These are phyloP conservation scores for Sardina pilchardus DNA, from an alignment of 2,113 vertebrate species.

Conservation along the genomic window DNA sequence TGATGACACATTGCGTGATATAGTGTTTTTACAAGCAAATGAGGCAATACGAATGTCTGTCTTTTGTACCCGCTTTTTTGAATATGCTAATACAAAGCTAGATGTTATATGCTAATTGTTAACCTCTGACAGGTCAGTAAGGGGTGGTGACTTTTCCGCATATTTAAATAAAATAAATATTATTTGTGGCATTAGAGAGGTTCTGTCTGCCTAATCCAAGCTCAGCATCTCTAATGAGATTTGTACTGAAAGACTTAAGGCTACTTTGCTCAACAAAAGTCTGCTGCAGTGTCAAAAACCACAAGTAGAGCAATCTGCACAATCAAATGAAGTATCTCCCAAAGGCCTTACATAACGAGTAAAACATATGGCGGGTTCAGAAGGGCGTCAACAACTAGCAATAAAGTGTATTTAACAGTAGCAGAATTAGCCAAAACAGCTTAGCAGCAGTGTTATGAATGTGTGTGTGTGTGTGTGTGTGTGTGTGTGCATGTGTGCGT, in stretches of 20 bases:
- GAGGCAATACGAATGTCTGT: background rate
- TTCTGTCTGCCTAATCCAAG: background rate
- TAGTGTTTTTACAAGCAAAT: background rate
- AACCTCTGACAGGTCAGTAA: background rate
- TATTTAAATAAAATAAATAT: background rate
- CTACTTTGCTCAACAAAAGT: background rate
- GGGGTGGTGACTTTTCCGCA: background rate
- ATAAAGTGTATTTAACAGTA: constrained; percentile 12
- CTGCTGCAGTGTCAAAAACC: background rate
- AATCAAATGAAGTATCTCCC: background rate
- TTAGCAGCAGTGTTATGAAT: background rate
- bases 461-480: background rate
- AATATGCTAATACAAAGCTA: too few species aligned
- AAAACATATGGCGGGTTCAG: background rate
- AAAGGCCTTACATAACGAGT: constrained; percentile 1
- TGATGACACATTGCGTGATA: background rate
- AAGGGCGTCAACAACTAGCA: background rate
- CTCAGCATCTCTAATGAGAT: background rate
- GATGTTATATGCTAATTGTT: too few species aligned
- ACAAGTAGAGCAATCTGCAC: background rate
- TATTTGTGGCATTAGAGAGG: background rate
- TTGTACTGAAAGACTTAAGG: background rate
- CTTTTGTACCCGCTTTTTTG: too few species aligned
- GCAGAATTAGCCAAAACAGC: constrained; percentile 7
- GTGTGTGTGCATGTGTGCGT: background rate